A percentile compares a stretch with the other conserved stretches of the same genome.
phyloP scores from a whole-genome alignment of 2,888 invertebrate species.

The Drosophila longiperda region DNA sequence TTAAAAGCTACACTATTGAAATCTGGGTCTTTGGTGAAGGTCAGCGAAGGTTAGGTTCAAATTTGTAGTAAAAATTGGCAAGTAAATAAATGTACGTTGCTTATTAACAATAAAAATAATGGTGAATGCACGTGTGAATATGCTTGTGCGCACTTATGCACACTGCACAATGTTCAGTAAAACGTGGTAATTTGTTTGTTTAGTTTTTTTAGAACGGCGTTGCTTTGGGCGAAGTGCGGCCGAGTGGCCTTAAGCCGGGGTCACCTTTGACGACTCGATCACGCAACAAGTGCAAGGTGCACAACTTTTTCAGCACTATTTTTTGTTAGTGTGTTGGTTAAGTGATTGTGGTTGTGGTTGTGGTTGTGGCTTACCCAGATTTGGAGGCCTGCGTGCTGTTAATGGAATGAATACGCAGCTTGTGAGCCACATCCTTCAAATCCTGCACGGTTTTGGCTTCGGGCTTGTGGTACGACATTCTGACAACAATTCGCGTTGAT shows the following conservation, averaged over 20 bases:
- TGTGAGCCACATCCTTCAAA: conserved; percentile 96
- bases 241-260: conserved; percentile 49
- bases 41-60: conserved; percentile 62
- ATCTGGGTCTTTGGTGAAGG: conserved; percentile 42
- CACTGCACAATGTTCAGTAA: conserved; percentile 25
- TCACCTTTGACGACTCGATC: conserved; percentile 64
- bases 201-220: conserved; percentile 40
- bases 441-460: conserved; percentile 90
- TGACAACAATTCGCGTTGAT: conserved; percentile 27
- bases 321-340: not conserved
- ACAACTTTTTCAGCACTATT: conserved; percentile 55
- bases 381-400: conserved; percentile 96
- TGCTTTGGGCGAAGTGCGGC: conserved; percentile 63
- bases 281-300: conserved; percentile 75
- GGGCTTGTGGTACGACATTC: conserved; percentile 89
- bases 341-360: conserved; percentile 25
- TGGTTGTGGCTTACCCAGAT: conserved; percentile 91
- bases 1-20: conserved; percentile 3
- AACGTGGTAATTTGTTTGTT: not conserved
- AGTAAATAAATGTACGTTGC: conserved; percentile 24
- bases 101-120: conserved; percentile 43
- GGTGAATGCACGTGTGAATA: not conserved
- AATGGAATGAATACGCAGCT: conserved; percentile 96
- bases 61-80: conserved; percentile 10
- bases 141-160: not conserved